These are phyloP conservation scores for Polymixis lichenea DNA, from an alignment of 2,888 invertebrate genomes.

Conservation along the genomic window DNA sequence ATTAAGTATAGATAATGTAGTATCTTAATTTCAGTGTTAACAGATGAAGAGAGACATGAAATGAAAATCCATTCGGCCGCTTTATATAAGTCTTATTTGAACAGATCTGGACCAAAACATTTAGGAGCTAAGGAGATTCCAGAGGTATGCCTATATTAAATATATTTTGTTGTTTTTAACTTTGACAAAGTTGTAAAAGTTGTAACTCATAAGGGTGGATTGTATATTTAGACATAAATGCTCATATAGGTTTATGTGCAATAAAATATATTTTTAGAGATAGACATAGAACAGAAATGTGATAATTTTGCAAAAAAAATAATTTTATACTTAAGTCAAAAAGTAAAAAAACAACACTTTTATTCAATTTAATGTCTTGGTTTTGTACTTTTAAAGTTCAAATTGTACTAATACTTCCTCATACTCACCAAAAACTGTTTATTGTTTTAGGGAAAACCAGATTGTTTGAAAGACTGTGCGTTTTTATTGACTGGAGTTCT, in stretches of 20 bases:
- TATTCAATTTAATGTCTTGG: not conserved
- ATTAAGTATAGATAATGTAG: too few relatives aligned
- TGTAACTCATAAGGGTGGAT: not conserved
- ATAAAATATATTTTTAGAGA: too few relatives aligned
- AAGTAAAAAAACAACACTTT: not conserved
- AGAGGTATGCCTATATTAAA: constrained; percentile 88
- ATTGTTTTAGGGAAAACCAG: constrained; percentile 91
- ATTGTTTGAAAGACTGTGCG: constrained; percentile 93
- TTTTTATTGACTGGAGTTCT: constrained; percentile 96
- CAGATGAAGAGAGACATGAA: constrained; percentile 93
- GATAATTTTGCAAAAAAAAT: too few relatives aligned
- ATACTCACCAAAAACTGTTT: not conserved
- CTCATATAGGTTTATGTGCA: too few relatives aligned
- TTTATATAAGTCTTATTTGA: constrained; percentile 94
- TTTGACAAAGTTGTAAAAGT: not conserved
- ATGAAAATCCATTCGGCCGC: constrained; percentile 92
- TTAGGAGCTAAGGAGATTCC: constrained; percentile 96
- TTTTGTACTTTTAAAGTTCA: not conserved
- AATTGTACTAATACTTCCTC: not conserved
- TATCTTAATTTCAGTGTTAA: constrained; percentile 76
- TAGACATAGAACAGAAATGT: not conserved
- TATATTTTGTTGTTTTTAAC: not conserved
- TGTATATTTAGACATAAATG: not conserved
- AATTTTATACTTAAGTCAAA: too few relatives aligned
- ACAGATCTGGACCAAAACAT: constrained; percentile 94